A percentile compares a stretch with the other conserved stretches of the same genome.
Conservation (phyloP, 1,140 invertebrate genomes). For the Nasonia giraulti region DNA sequence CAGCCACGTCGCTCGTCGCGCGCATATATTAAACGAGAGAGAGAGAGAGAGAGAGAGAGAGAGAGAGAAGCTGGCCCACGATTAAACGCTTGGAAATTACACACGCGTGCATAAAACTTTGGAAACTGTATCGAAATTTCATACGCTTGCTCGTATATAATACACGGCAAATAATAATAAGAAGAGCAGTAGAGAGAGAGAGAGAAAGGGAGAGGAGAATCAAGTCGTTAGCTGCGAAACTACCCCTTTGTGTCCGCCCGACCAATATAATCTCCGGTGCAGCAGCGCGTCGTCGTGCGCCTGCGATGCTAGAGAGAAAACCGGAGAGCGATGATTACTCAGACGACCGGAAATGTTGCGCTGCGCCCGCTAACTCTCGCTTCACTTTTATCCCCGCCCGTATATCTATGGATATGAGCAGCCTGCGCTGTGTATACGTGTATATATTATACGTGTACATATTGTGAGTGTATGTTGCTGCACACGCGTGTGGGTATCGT, state of each 20-base stretch:
- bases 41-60: too few species aligned
- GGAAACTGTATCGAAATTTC: not conserved
- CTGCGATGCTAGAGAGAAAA: not conserved
- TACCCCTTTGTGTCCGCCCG: slow-evolving; percentile 17
- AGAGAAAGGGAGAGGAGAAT: not conserved
- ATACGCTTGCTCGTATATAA: not conserved
- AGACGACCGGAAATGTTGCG: slow-evolving; percentile 9
- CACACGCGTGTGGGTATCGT: too few species aligned
- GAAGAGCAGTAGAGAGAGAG: not conserved
- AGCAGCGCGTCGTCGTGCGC: not conserved
- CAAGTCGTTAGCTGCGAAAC: slow-evolving; percentile 30
- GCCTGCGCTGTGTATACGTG: not conserved
- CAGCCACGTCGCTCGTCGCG: not conserved
- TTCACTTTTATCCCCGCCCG: too few species aligned
- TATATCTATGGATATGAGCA: too few species aligned
- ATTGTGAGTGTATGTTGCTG: too few species aligned
- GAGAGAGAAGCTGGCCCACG: not conserved
- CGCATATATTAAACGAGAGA: not conserved
- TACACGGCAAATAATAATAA: not conserved
- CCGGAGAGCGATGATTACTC: slow-evolving; percentile 23
- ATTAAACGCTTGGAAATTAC: not conserved
- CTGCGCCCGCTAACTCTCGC: not conserved
- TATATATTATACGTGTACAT: not conserved
- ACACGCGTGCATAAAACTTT: not conserved
- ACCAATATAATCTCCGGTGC: slow-evolving; percentile 27